Conservation (phyloP, 2,113 vertebrate genomes). For the Rhynchopsitta pachyrhyncha region DNA sequence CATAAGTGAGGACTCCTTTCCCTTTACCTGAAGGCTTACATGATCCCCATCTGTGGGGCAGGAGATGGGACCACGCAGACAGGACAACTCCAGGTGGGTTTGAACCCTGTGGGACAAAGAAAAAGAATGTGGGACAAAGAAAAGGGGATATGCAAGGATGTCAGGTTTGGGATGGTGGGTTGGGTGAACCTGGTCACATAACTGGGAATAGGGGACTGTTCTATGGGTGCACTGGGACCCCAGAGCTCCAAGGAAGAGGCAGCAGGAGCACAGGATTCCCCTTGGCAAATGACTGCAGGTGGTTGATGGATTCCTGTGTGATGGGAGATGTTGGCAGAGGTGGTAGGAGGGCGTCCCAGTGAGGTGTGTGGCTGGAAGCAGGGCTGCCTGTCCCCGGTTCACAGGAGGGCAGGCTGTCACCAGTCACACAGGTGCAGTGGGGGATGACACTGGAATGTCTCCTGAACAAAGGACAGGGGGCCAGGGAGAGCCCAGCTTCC, state of each 20-base stretch:
- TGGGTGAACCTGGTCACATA: neutral
- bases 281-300: accelerated
- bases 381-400: neutral
- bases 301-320: neutral
- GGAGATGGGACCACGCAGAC: neutral
- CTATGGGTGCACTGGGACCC: neutral
- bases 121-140: neutral
- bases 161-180: neutral
- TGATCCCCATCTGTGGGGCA: neutral
- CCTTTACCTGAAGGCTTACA: neutral
- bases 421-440: neutral
- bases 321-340: neutral
- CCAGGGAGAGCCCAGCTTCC: neutral
- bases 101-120: neutral
- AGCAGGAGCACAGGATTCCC: neutral
- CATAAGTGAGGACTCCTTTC: neutral
- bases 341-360: neutral
- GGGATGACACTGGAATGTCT: neutral
- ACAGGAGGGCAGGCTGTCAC: neutral
- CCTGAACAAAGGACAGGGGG: neutral
- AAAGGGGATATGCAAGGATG: neutral
- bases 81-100: neutral
- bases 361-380: neutral
- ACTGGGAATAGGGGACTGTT: neutral
- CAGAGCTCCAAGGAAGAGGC: neutral